A percentile compares a stretch with the other conserved stretches of the same genome.
These are phyloP conservation scores for Anisognathus igniventris DNA, from an alignment of 2,797 vertebrate species.

Conservation along the genomic window DNA sequence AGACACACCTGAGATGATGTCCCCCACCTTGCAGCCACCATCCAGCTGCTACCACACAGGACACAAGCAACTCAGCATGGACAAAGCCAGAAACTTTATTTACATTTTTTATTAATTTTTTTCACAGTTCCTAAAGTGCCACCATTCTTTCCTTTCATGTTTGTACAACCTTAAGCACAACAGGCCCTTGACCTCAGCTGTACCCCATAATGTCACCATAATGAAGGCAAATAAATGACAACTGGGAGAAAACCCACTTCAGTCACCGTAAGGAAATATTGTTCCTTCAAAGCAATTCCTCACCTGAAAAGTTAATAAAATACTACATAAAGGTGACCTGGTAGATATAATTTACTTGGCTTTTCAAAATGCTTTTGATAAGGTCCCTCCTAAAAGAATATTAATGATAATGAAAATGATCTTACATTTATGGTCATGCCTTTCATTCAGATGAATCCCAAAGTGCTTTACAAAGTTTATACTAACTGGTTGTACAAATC, in stretches of 20 bases:
- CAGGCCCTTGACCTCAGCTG: background rate
- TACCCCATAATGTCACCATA: background rate
- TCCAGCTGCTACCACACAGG: background rate
- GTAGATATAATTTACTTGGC: conserved; percentile 26
- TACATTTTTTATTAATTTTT: background rate
- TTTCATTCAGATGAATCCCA: conserved; percentile 53
- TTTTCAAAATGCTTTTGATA: conserved; percentile 59
- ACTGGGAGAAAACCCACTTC: background rate
- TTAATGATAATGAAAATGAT: conserved; percentile 60
- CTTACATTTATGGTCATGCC: conserved; percentile 41
- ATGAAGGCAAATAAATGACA: background rate
- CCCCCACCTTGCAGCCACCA: background rate
- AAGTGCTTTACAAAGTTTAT: conserved; percentile 41
- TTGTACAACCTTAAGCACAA: background rate
- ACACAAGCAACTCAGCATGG: fast-evolving
- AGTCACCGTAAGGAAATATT: background rate
- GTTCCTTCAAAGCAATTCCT: background rate
- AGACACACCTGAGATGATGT: background rate
- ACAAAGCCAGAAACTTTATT: background rate
- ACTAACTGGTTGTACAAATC: conserved; percentile 48
- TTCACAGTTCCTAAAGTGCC: background rate
- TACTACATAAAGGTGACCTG: conserved; percentile 57
- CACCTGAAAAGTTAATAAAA: conserved; percentile 57
- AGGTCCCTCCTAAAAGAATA: conserved; percentile 54
- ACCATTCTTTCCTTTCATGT: background rate